Conservation (phyloP, 2,888 invertebrate species). For the Lacanobia wlatinum region DNA sequence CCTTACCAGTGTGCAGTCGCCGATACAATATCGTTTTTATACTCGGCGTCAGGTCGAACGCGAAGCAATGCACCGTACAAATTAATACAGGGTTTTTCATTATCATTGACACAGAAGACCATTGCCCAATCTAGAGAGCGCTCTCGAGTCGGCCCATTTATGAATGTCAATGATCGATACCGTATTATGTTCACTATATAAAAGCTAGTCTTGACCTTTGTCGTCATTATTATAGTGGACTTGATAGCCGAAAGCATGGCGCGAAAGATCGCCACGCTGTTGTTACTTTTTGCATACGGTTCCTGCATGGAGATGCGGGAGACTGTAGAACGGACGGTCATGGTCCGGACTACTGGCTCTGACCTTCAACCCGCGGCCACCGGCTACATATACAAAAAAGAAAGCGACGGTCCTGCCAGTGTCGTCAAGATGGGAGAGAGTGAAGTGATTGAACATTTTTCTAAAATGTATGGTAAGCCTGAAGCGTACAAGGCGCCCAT, state of each 20-base stretch:
- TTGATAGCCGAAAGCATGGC: constrained; percentile 80
- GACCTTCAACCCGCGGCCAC: constrained; percentile 91
- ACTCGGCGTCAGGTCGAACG: constrained; percentile 70
- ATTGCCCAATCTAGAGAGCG: constrained; percentile 88
- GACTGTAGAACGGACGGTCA: constrained; percentile 89
- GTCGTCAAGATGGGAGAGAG: constrained; percentile 87
- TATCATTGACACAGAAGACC: constrained; percentile 90
- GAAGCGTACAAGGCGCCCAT: constrained; percentile 80
- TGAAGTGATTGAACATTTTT: constrained; percentile 85
- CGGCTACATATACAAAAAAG: constrained; percentile 90
- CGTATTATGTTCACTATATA: constrained; percentile 87
- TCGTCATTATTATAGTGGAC: constrained; percentile 81
- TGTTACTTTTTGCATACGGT: constrained; percentile 73
- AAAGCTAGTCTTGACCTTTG: constrained; percentile 83
- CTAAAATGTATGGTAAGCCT: constrained; percentile 82
- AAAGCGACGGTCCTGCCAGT: constrained; percentile 85
- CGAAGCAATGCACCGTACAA: constrained; percentile 85
- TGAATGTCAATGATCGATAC: constrained; percentile 86
- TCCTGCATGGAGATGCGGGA: constrained; percentile 87
- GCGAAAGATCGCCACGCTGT: constrained; percentile 75
- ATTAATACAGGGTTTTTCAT: constrained; percentile 87
- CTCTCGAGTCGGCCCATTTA: constrained; percentile 83
- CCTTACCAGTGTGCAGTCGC: constrained; percentile 41
- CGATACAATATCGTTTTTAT: constrained; percentile 63
- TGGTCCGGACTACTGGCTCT: constrained; percentile 90